Evolutionary conservation across 2,113 vertebrate genomes (phyloP), one percentile per base, ranked within the genome.

Genomic region (Cygnus buccinator): DNA sequence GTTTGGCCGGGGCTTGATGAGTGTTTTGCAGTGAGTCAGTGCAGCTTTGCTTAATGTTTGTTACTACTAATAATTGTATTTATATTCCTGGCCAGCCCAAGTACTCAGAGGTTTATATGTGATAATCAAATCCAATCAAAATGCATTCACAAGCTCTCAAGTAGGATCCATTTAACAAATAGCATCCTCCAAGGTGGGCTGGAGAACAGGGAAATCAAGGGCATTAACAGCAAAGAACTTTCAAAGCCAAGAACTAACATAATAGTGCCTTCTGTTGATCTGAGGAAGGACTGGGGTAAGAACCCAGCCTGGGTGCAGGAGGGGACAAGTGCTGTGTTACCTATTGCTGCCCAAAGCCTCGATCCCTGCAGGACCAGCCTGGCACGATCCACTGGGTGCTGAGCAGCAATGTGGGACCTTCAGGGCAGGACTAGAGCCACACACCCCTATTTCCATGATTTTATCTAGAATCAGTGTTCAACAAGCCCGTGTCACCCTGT

Each of bases 41-140:
- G 11, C 50, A 85, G 81, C 29, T 90, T 90, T 79, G 37, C 37
- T 66, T 59, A 29, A 26, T 46, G 9, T 75, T 89, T 95, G 54
- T 85, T 82, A 23, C 37, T 55, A 2, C 19, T 76, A 59, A 66
- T 92, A 91, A 87, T 73, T 83, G 62, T 83, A 33, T 85, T 82
- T 87, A 43, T 71, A 59, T 85, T 89, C 58, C 48, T 89, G 77
- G 65, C 48, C 74, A 93, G 71, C 74, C 84, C 59, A 80, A 52
- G 58, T 75, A 35, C 59, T 84, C 52, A 52, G 59, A 46, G 22
- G 57, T 81, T 86, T 81, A 48, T 68, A 61, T 67, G 22, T 35
- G 37, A 63, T 87, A 87, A 85, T 68, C 33, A 93, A 87, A 92
- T 82, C 62, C 71, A 66, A 79, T 80, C 81, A 94, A 89, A 89